phyloP scores from a whole-genome alignment of 2,797 vertebrate genomes.

The Pseudomugil gertrudae region DNA sequence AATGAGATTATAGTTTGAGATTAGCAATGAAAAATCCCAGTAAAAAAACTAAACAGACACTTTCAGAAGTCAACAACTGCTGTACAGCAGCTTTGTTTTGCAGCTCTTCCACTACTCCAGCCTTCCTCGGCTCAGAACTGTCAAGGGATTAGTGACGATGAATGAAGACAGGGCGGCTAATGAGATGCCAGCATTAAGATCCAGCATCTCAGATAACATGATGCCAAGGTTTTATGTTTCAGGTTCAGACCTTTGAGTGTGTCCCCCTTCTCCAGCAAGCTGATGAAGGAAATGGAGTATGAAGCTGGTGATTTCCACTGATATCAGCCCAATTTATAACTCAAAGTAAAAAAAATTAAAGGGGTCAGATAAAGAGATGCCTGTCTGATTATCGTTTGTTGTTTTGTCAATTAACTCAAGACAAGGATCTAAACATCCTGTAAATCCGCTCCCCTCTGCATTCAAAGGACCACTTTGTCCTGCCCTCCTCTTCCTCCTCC shows the following conservation, averaged over 20 bases:
- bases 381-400: background rate
- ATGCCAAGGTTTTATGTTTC: background rate
- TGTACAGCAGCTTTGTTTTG: background rate
- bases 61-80: background rate
- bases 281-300: background rate
- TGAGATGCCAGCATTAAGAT: background rate
- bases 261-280: background rate
- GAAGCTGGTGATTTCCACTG: background rate
- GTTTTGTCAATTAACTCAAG: background rate
- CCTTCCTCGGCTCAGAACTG: background rate
- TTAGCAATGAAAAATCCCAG: background rate
- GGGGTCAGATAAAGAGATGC: background rate
- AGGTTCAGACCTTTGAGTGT: background rate
- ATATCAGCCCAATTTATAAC: background rate
- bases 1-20: background rate
- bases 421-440: conserved; percentile 7
- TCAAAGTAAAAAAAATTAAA: background rate
- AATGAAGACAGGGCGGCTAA: background rate
- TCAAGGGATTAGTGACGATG: background rate
- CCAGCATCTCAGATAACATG: background rate
- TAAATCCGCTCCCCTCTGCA: conserved; percentile 6
- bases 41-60: background rate
- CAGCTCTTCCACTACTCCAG: background rate
- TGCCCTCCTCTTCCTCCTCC: conserved; percentile 35
- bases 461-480: conserved; percentile 35